Percentiles rank a stretch among this genome's conserved stretches.
Evolutionary conservation across 2,797 vertebrate species (phyloP).

Genomic region (Falco naumanni): DNA sequence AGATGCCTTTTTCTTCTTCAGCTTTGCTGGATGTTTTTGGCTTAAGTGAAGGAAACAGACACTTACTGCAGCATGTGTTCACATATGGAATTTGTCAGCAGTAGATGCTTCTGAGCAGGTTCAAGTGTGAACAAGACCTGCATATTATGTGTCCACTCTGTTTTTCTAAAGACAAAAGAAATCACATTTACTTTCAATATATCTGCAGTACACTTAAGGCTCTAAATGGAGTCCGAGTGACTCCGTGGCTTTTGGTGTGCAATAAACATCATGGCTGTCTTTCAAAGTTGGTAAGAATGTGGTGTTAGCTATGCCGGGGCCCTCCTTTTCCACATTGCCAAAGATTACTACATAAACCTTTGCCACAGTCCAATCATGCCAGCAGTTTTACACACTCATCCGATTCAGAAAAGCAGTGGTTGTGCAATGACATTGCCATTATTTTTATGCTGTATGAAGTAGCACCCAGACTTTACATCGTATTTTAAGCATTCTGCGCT

Average conservation of each 20-base stretch:
- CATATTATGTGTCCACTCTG: accelerated
- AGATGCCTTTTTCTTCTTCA: background rate
- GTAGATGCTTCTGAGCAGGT: background rate
- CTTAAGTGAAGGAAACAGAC: background rate
- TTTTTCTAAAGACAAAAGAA: background rate
- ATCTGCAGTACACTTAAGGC: background rate
- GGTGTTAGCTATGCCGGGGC: background rate
- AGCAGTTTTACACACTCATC: background rate
- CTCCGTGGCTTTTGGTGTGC: background rate
- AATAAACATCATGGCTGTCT: background rate
- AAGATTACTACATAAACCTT: background rate
- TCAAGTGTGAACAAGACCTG: background rate
- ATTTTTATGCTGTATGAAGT: background rate
- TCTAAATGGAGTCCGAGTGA: background rate
- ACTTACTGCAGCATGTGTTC: background rate
- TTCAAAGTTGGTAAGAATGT: background rate
- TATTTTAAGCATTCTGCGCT: background rate
- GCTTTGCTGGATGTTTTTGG: background rate
- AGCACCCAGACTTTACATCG: background rate
- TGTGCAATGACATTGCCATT: background rate
- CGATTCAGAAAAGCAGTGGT: no score
- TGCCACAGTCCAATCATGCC: background rate
- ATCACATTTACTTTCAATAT: background rate
- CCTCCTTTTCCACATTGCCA: background rate
- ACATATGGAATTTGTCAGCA: background rate